These are phyloP conservation scores for Cotesia glomerata DNA, from an alignment of 1,140 invertebrate species.

Conservation along the genomic window DNA sequence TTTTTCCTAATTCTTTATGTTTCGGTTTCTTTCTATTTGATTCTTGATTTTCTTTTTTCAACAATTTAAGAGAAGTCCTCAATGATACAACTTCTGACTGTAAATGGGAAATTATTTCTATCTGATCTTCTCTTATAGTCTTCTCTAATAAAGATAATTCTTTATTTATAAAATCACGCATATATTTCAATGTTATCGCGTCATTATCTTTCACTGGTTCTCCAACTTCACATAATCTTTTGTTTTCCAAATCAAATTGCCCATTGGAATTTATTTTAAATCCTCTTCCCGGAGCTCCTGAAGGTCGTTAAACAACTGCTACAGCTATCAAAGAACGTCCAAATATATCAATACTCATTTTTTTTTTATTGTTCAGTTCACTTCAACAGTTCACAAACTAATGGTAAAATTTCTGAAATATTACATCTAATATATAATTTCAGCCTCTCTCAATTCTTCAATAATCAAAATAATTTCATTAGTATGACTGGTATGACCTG, in stretches of 20 bases:
- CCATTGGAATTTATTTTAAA: too few species aligned
- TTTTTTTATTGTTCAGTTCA: background rate
- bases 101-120: background rate
- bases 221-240: too few species aligned
- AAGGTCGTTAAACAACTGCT: background rate
- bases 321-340: conserved; percentile 14
- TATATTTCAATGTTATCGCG: conserved; percentile 21
- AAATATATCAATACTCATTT: conserved; percentile 30
- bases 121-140: background rate
- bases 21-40: too few species aligned
- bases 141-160: background rate
- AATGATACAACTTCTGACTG: background rate
- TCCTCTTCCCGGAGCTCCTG: too few species aligned
- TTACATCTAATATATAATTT: conserved; percentile 9
- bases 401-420: background rate
- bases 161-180: background rate
- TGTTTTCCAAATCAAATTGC: too few species aligned
- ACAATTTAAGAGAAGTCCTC: background rate
- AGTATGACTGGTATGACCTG: background rate
- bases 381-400: background rate
- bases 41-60: too few species aligned
- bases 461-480: conserved; percentile 17
- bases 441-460: conserved; percentile 11
- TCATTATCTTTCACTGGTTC: too few species aligned
- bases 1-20: too few species aligned